phyloP scores from a whole-genome alignment of 2,113 vertebrate genomes.

The Podarcis cretensis region DNA sequence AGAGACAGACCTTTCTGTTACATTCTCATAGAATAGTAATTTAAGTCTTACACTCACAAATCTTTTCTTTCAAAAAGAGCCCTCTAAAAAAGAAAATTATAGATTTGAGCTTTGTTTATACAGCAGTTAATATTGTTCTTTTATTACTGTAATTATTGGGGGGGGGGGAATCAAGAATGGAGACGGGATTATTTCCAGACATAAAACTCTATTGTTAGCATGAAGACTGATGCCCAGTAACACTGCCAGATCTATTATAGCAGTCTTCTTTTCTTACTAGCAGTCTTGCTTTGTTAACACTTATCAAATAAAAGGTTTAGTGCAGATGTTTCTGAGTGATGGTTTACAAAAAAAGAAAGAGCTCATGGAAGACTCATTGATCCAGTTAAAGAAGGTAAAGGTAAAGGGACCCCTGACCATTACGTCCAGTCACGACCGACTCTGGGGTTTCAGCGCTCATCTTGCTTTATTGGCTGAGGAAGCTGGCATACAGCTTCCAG shows the following conservation, averaged over 20 bases:
- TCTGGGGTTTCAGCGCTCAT: no score
- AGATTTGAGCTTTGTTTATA: conserved; percentile 1
- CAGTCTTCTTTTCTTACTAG: not conserved
- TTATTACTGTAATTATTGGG: conserved; percentile 23
- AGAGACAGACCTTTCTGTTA: conserved; percentile 7
- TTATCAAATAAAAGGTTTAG: conserved; percentile 4
- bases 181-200: not conserved
- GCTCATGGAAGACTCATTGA: no score
- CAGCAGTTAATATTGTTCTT: conserved; percentile 34
- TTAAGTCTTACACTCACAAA: conserved; percentile 33
- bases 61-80: conserved; percentile 3
- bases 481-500: no score
- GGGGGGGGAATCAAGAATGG: not conserved
- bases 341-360: not conserved
- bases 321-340: not conserved
- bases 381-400: no score
- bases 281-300: not conserved
- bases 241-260: not conserved
- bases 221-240: rapidly evolving
- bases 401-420: no score
- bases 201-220: not conserved
- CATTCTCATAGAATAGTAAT: conserved; percentile 23
- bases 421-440: no score
- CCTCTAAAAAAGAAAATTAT: not conserved
- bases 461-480: no score